phyloP scores from a whole-genome alignment of 2,888 invertebrate species.

The Artemia sinica region DNA sequence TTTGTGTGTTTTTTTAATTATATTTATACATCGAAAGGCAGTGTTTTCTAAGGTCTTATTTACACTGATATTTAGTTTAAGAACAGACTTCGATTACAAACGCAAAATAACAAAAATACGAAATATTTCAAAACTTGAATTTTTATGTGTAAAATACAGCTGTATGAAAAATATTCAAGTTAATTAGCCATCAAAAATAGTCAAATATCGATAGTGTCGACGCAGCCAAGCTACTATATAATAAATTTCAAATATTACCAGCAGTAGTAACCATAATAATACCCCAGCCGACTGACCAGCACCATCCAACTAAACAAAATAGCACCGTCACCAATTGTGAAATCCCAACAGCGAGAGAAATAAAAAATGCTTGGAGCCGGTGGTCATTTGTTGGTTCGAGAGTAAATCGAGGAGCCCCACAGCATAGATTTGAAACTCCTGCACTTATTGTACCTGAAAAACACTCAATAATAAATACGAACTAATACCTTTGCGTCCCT shows the following conservation, averaged over 20 bases:
- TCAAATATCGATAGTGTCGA: no score
- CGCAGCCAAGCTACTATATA: not conserved
- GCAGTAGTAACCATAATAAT: conserved; percentile 74
- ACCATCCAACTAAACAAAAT: conserved; percentile 89
- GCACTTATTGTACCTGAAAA: conserved; percentile 67
- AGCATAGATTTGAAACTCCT: conserved; percentile 68
- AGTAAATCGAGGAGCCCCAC: conserved; percentile 72
- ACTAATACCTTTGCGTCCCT: not conserved
- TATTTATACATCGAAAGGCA: no score
- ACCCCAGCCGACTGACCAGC: conserved; percentile 97
- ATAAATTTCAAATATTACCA: conserved; percentile 44
- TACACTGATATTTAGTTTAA: no score
- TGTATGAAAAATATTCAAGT: no score
- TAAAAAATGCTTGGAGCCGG: conserved; percentile 59
- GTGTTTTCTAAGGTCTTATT: no score
- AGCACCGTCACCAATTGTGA: conserved; percentile 82
- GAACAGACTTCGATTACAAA: no score
- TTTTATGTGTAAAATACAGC: no score
- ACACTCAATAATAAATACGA: conserved; percentile 17
- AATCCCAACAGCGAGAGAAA: conserved; percentile 66
- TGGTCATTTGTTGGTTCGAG: conserved; percentile 57
- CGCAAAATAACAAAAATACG: no score
- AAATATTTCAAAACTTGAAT: no score
- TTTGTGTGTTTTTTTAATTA: no score
- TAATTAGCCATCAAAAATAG: no score